Evolutionary conservation across 2,888 invertebrate genomes (phyloP).

Genomic region (Allacma fusca): DNA sequence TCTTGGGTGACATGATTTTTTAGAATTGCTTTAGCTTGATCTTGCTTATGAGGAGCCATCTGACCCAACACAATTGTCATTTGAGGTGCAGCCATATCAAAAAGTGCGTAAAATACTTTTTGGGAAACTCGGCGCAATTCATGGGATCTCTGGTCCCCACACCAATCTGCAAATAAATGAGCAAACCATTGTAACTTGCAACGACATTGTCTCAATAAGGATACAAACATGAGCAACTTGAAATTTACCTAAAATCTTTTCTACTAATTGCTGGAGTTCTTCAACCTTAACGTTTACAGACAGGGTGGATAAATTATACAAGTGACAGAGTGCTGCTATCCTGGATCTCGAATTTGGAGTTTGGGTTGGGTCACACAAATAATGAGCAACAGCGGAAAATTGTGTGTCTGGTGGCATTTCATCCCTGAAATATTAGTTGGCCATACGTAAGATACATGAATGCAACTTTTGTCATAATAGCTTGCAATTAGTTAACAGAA

Average conservation of each 20-base stretch:
- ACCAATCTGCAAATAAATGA: constrained; percentile 55
- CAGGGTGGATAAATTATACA: constrained; percentile 61
- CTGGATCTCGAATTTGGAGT: constrained; percentile 80
- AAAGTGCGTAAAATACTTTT: constrained; percentile 60
- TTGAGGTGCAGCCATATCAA: constrained; percentile 61
- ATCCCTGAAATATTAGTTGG: constrained; percentile 65
- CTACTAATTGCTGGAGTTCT: constrained; percentile 56
- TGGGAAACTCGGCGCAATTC: constrained; percentile 59
- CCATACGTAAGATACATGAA: neutral
- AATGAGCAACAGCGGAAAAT: constrained; percentile 72
- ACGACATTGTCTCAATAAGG: too few relatives aligned
- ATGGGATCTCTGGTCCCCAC: constrained; percentile 58
- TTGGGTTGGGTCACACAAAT: constrained; percentile 90
- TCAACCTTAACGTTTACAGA: constrained; percentile 57
- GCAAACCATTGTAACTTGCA: too few relatives aligned
- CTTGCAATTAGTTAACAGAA: too few relatives aligned
- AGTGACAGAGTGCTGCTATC: constrained; percentile 67
- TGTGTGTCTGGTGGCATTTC: constrained; percentile 71
- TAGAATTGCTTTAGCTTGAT: constrained; percentile 59
- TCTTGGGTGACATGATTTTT: constrained; percentile 54
- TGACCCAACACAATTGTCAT: constrained; percentile 59
- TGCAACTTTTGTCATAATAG: neutral
- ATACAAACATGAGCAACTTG: too few relatives aligned
- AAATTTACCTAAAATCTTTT: constrained; percentile 56
- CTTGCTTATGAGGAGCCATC: constrained; percentile 58